Evolutionary conservation across 2,888 invertebrate species (phyloP).

Genomic region (Halictus ligatus): DNA sequence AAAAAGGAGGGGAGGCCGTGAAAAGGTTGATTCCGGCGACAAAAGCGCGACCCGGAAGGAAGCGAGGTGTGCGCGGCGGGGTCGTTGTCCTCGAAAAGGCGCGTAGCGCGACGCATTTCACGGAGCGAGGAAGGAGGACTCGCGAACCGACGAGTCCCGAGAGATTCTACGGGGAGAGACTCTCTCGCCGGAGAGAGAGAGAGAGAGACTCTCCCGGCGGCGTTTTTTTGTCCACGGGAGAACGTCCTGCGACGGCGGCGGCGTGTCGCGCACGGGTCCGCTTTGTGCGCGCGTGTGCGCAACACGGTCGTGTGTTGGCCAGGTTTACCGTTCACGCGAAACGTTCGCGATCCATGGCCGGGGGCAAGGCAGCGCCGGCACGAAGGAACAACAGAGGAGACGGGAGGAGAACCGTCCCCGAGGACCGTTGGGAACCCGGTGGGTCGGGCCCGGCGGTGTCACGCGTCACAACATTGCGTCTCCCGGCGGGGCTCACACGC

Average conservation of each 20-base stretch:
- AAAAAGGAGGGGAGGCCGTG: background rate
- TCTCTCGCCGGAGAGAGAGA: too few relatives aligned
- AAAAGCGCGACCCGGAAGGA: constrained; percentile 60
- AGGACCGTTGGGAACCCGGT: constrained; percentile 6
- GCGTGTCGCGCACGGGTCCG: constrained; percentile 10
- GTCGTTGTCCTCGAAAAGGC: constrained; percentile 72
- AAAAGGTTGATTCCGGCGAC: constrained; percentile 32
- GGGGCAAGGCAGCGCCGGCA: background rate
- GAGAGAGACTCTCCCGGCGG: too few relatives aligned
- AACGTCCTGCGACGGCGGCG: background rate
- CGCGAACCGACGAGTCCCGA: too few relatives aligned
- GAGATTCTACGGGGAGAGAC: too few relatives aligned
- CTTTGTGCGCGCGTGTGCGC: background rate
- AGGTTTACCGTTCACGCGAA: constrained; percentile 46
- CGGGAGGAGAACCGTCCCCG: background rate
- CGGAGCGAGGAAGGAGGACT: constrained; percentile 16
- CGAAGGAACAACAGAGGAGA: too few relatives aligned
- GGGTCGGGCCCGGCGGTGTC: constrained; percentile 26
- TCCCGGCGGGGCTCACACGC: constrained; percentile 38
- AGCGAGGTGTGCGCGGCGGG: constrained; percentile 56
- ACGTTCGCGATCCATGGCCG: constrained; percentile 40
- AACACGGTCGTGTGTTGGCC: too few relatives aligned
- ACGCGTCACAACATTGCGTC: constrained; percentile 59
- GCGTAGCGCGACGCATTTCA: constrained; percentile 58
- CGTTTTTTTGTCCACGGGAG: too few relatives aligned